These are phyloP conservation scores for Murina feae DNA, from an alignment of 2,113 vertebrate species.

Conservation along the genomic window DNA sequence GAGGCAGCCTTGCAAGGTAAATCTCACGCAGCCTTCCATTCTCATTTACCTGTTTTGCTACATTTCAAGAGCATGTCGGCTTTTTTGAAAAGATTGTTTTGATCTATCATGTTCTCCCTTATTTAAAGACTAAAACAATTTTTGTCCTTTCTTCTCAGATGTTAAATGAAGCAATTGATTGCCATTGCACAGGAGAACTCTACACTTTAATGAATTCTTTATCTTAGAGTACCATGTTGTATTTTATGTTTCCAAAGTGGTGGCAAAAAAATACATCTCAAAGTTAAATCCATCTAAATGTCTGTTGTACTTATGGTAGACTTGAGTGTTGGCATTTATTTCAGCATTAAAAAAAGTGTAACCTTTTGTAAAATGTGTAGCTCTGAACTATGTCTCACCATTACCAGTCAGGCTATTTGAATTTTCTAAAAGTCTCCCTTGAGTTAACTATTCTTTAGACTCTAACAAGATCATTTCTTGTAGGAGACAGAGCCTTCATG, in stretches of 20 bases:
- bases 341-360: not conserved
- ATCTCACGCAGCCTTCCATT: not conserved
- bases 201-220: slow-evolving; percentile 53
- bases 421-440: slow-evolving; percentile 24
- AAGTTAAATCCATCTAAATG: slow-evolving; percentile 23
- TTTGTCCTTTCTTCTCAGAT: slow-evolving; percentile 47
- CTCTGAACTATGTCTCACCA: slow-evolving; percentile 29
- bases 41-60: slow-evolving; percentile 15
- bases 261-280: slow-evolving; percentile 10
- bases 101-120: not conserved
- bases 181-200: not conserved
- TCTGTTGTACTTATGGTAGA: not conserved
- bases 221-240: slow-evolving; percentile 33
- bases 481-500: not conserved
- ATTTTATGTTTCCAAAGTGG: slow-evolving; percentile 27
- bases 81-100: slow-evolving; percentile 42
- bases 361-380: slow-evolving; percentile 42
- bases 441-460: not conserved
- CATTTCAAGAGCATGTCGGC: not conserved
- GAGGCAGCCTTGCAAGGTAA: not conserved
- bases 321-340: slow-evolving; percentile 22
- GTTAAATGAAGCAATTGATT: slow-evolving; percentile 38
- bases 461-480: not conserved
- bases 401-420: slow-evolving; percentile 7
- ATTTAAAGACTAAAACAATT: slow-evolving; percentile 33